Evolutionary conservation across 2,888 invertebrate genomes (phyloP), one percentile per base, ranked within the genome.

Genomic region (Acrocyrtus sp.): DNA sequence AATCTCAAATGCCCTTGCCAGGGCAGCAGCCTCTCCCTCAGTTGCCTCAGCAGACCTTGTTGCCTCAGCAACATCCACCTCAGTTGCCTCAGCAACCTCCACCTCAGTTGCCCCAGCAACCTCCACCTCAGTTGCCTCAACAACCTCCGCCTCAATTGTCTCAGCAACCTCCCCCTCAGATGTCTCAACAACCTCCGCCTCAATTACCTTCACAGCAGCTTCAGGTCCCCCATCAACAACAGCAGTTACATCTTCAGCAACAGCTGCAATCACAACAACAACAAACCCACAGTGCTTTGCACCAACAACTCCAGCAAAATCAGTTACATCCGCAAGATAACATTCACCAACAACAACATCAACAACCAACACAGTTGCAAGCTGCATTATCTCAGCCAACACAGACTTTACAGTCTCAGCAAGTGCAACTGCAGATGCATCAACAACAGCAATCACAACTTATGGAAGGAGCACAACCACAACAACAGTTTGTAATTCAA

Each of bases 251-350:
- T 6, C 12, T 45, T 0, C 66, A 61, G 39, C 65, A 69, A 45
- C 74, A 72, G 41, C 50, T 73, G n/a, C 57, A 29, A 1, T 61
- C 62, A 0, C 17, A 66, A 27, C 66, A 72, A 26, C 62, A 65
- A 21, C 70, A 69, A 19, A 67, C 74, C n/a, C 74, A 67, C 19
- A 61, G 41, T 21, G 68, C 58, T 15, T 39, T 72, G 24, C 56
- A 57, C 19, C 67, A 69, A 41, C 72, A 72, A 34, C 45, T 75
- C 19, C 63, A 45, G 19, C 74, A 76, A 51, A 45, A 45, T n/a
- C 72, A 54, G 43, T 17, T 50, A 4, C 48, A 48, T n/a, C 53
- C 24, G 29, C 61, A 65, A 34, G 63, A 57, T 4, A 17, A 21
- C 21, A 27, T 72, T 26, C 43, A 53, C 29, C 70, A 70, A 48